Conservation (phyloP, 2,888 invertebrate species). For the Zelleria hepariella region DNA sequence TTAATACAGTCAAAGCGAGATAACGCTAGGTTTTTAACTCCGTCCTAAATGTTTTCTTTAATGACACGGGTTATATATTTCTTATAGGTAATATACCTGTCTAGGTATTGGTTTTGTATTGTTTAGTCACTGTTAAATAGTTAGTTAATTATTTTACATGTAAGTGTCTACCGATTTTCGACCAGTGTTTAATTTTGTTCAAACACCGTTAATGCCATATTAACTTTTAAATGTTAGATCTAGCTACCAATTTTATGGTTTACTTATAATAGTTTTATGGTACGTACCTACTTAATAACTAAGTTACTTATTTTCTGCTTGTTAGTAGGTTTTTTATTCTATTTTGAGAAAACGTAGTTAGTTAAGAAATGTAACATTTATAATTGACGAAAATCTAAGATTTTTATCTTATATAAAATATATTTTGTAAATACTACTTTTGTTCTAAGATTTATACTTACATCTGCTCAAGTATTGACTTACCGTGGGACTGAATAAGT, state of each 20-base stretch:
- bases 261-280: background rate
- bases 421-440: slow-evolving; percentile 66
- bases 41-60: too few species aligned
- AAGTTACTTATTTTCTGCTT: slow-evolving; percentile 26
- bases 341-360: slow-evolving; percentile 31
- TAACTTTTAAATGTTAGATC: background rate
- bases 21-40: too few species aligned
- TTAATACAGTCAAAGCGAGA: too few species aligned
- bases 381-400: slow-evolving; percentile 33
- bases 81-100: too few species aligned
- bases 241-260: background rate
- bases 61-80: too few species aligned
- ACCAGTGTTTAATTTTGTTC: background rate
- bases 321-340: background rate
- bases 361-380: slow-evolving; percentile 55
- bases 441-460: slow-evolving; percentile 56
- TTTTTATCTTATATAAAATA: slow-evolving; percentile 51
- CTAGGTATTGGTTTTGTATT: background rate
- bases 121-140: slow-evolving; percentile 66
- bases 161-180: background rate
- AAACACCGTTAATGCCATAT: background rate
- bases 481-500: slow-evolving; percentile 48
- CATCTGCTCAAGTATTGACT: slow-evolving; percentile 68
- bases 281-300: background rate
- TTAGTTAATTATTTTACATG: background rate